Base-by-base conservation (phyloP, 2,888 invertebrate genomes). In the Branchellion lobata region DNA sequence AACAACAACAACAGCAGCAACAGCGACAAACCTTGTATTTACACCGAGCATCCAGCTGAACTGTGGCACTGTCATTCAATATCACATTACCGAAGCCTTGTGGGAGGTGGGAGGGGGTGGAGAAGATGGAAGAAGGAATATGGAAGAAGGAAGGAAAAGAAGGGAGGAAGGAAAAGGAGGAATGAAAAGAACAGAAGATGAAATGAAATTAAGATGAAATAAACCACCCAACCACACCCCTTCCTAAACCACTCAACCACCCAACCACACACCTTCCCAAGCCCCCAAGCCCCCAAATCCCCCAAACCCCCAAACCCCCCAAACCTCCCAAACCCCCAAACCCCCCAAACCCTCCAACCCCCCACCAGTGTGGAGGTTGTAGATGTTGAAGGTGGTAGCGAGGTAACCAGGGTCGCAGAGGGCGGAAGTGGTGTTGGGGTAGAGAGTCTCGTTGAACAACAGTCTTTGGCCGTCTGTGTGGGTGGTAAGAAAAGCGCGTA, bases 41-140 rank as follows among this genome's bases (percentile, higher is more conserved):
- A 77, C 84, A 85, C 5, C 84, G 73, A 8, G 65, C 78, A 75
- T 83, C 83, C 34, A 81, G 74, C 8, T 68, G 33, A 2, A 81
- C 53, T 11, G 51, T 76, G 0, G 68, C 78, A 14, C 65, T 74
- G 0, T 34, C 40, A 29, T 69, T 53, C 14, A 80, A 27, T 81
- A 76, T 76, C 21, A 80, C 71, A 3, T 79, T 61, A 29, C 81
- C 82, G 24, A 51, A 36, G n/a, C 82, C 81, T 81, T 40, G 24
- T 18, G 31, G 21, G 29, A 33, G n/a, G 14, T 21, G 8, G 51
- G 21, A 18, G 51, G 51, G 11, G 51, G 51, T 51, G 21, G 14
- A n/a, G n/a, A n/a, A n/a, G n/a, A n/a, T n/a, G n/a, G n/a, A n/a
- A n/a, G n/a, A n/a, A n/a, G n/a, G n/a, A n/a, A n/a, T n/a, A n/a